A percentile compares a stretch with the other conserved stretches of the same genome.
Evolutionary conservation across 2,113 vertebrate species (phyloP).

Genomic region (Psittacula cyanocephala): DNA sequence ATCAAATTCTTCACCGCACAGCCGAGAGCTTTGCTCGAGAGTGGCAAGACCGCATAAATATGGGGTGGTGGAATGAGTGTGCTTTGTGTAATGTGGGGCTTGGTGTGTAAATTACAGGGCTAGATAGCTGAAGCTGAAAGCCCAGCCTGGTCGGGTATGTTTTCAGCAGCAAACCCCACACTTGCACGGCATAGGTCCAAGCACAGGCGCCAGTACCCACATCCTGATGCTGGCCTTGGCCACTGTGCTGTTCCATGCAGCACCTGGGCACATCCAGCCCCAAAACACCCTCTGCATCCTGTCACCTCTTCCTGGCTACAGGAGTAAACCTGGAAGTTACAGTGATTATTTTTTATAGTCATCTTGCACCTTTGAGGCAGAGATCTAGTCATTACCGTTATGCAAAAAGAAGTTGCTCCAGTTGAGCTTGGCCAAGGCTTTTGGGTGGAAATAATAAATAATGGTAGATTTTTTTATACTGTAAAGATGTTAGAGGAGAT

Average conservation of each 20-base stretch:
- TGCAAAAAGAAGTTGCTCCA: neutral
- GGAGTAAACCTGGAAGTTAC: neutral
- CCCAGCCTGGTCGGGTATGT: accelerated
- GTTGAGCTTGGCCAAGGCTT: neutral
- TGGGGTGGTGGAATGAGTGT: neutral
- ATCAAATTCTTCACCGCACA: neutral
- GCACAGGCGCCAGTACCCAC: neutral
- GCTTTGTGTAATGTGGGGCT: neutral
- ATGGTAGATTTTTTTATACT: neutral
- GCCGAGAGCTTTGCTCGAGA: neutral
- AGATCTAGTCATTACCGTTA: neutral
- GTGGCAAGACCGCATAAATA: neutral
- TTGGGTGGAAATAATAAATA: neutral
- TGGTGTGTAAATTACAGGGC: neutral
- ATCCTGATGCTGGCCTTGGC: accelerated
- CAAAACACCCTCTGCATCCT: accelerated
- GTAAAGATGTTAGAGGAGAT: neutral
- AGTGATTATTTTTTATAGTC: neutral
- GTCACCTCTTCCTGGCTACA: neutral
- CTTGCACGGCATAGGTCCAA: neutral
- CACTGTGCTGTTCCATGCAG: accelerated
- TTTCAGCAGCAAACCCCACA: neutral
- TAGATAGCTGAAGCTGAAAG: neutral
- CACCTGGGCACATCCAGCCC: neutral
- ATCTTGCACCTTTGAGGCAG: neutral